Base-by-base conservation (phyloP, 1,140 invertebrate species). In the Anastatus disparis region DNA sequence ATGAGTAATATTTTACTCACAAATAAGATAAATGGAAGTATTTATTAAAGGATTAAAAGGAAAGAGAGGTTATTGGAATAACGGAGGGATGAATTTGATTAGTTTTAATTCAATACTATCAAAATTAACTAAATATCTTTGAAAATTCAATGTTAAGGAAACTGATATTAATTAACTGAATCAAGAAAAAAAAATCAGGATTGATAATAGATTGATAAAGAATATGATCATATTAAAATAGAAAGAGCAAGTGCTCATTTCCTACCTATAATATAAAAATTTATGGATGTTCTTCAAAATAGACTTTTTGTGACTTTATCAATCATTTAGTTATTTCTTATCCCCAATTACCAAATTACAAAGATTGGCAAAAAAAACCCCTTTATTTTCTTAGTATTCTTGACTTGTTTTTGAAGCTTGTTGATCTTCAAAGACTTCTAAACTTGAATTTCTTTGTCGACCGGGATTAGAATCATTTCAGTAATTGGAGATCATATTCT, bases 401-500 rank as follows among this genome's bases (percentile, higher is more conserved):
- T 67, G 62, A 55, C 73, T 75, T 77, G 74, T 72, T 75, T 74
- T 74, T 78, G 76, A 75, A 71, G 70, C 77, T 78, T 71, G 75
- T 75, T 75, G 81, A 77, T 84, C 81, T 84, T 85, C 82, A 81
- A 67, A 84, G 79, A 78, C 84, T 83, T 82, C 81, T 7, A 80
- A 81, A 84, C 82, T 84, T 85, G 70, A 72, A 55, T 72, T 72
- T 72, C 70, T 72, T 72, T 72, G 80, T 82, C 79, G 81, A 78
- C 82, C 77, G 78, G 79, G 79, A 83, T 81, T 73, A 76, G 78
- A 83, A 84, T 77, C 27, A 58, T 64, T 70, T 70, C 69, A 77
- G 76, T 79, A 79, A 82, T 79, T 77, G 81, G 83, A 65, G 69
- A 85, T 86, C 84, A 85, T 85, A 85, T 86, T 85, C 84, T 85